phyloP scores from a whole-genome alignment of 2,797 vertebrate genomes.

The Chromobotia macracanthus region DNA sequence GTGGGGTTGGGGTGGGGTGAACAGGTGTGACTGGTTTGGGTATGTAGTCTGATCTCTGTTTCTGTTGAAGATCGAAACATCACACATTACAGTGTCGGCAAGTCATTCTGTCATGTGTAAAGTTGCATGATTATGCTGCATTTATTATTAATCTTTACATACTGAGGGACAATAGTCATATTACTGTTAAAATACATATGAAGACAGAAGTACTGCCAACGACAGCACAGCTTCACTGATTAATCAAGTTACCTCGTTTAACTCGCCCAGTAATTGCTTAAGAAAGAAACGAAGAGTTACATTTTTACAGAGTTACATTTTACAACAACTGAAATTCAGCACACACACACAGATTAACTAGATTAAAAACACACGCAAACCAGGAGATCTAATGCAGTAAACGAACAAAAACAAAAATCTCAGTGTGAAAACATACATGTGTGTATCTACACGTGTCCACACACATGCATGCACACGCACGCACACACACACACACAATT shows the following conservation, averaged over 20 bases:
- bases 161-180: too few relatives aligned
- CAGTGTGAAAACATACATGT: not conserved
- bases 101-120: too few relatives aligned
- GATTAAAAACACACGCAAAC: not conserved
- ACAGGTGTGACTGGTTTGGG: constrained; percentile 71
- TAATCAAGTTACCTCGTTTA: constrained; percentile 89
- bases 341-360: not conserved
- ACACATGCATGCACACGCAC: constrained; percentile 23
- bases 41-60: constrained; percentile 82
- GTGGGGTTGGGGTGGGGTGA: constrained; percentile 66
- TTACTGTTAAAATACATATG: not conserved
- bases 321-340: constrained; percentile 16
- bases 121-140: too few relatives aligned
- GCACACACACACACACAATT: too few relatives aligned
- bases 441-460: constrained; percentile 37
- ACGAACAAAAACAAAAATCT: constrained; percentile 9
- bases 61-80: constrained; percentile 72
- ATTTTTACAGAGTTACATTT: constrained; percentile 58
- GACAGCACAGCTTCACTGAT: not conserved
- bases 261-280: constrained; percentile 94
- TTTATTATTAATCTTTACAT: too few relatives aligned
- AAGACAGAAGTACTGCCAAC: constrained; percentile 1
- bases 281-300: constrained; percentile 69
- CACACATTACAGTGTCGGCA: not conserved
- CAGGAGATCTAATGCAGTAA: not conserved